Conservation (phyloP, 2,888 invertebrate species). For the Atethmia centrago region DNA sequence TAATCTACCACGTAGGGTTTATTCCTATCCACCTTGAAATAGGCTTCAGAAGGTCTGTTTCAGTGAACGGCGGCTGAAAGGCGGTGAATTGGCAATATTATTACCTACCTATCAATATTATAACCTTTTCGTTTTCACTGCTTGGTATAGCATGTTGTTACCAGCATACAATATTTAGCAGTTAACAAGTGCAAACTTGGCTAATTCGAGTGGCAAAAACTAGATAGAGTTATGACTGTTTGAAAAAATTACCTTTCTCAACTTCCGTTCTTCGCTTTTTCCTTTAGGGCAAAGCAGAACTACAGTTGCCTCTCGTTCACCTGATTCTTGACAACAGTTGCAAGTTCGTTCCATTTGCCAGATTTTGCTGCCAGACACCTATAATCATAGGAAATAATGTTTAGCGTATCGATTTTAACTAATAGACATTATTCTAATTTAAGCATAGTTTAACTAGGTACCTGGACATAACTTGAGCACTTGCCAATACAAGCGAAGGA, state of each 20-base stretch:
- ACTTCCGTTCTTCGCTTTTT: constrained; percentile 95
- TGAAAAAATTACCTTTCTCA: constrained; percentile 92
- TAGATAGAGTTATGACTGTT: not conserved
- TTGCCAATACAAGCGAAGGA: constrained; percentile 98
- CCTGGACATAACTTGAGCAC: constrained; percentile 98
- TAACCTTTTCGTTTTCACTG: not conserved
- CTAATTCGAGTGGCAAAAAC: not conserved
- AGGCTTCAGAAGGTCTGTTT: not conserved
- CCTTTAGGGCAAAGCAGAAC: constrained; percentile 97
- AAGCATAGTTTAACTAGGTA: constrained; percentile 74
- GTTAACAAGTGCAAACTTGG: not conserved
- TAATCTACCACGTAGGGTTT: too few relatives aligned
- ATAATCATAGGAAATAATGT: not conserved
- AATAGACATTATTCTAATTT: not conserved
- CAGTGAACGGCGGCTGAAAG: not conserved
- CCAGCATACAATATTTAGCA: not conserved
- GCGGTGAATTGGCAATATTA: not conserved
- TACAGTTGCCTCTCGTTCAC: constrained; percentile 97
- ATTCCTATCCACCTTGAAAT: not conserved
- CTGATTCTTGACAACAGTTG: constrained; percentile 98
- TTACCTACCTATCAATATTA: not conserved
- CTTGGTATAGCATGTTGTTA: not conserved
- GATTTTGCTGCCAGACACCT: constrained; percentile 98
- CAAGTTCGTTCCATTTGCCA: constrained; percentile 99
- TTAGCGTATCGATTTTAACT: not conserved